phyloP scores from a whole-genome alignment of 2,797 vertebrate species.

The Taeniopygia guttata region DNA sequence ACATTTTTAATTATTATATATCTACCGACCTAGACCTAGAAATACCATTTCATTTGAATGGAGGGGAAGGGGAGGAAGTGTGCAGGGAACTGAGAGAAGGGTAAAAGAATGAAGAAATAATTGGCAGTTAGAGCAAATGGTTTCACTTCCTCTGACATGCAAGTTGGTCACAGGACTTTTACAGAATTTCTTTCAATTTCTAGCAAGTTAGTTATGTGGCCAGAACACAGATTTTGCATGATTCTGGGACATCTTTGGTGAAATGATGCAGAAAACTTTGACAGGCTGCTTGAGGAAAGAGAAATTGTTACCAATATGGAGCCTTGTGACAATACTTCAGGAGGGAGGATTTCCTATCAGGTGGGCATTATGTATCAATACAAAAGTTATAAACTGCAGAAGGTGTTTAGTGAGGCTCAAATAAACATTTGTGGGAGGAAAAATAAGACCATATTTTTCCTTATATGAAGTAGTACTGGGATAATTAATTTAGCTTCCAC shows the following conservation, averaged over 20 bases:
- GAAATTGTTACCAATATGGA: not conserved
- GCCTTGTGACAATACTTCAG: not conserved
- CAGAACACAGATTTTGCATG: not conserved
- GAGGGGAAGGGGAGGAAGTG: not conserved
- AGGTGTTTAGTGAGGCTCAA: not conserved
- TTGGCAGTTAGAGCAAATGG: not conserved
- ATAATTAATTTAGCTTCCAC: not conserved
- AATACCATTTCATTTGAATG: slow-evolving; percentile 7
- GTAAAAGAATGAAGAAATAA: slow-evolving; percentile 26
- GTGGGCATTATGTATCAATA: not conserved
- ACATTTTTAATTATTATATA: not conserved
- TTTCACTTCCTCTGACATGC: slow-evolving; percentile 25
- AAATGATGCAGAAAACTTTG: not conserved
- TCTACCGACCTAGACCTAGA: not conserved
- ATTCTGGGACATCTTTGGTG: not conserved
- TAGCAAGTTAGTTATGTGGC: not conserved
- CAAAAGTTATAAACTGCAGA: not conserved
- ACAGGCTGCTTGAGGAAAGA: not conserved
- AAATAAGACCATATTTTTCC: not conserved
- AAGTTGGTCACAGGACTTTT: not conserved
- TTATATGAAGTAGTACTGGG: not conserved
- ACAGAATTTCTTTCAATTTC: not conserved
- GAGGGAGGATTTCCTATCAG: not conserved
- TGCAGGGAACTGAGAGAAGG: slow-evolving; percentile 3
- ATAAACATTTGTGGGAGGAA: not conserved